Base-by-base conservation (phyloP, 2,113 vertebrate genomes). In the Misgurnus anguillicaudatus region DNA sequence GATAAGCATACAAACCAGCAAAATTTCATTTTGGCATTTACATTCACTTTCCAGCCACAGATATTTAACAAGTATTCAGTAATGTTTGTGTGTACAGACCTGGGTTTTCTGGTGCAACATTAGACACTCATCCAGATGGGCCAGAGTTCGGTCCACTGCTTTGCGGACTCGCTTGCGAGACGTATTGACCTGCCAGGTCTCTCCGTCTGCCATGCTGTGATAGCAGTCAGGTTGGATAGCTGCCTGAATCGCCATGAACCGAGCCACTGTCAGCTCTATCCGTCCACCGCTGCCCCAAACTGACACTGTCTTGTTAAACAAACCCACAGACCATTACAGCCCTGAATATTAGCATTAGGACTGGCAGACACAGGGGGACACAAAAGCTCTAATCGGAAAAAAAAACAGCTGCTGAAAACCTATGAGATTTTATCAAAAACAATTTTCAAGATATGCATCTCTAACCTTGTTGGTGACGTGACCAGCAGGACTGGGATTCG, bases 201-300 rank as follows among this genome's bases (percentile, higher is more conserved):
- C 98, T 53, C 97, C 96, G 19, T 99, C 98, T 6, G 93, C 93
- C 87, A 98, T 93, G 87, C 95, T 97, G 89, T 98, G 96, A 90
- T 97, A 96, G 94, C 94, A 98, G 88, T 98, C 95, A 0, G 96
- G 95, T 86, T 92, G 94, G 79, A 98, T 84, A 0, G 87, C 89
- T 39, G 90, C 89, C 88, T 98, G 97, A 21, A 98, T 87, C 9
- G 93, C 92, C 94, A 99, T 97, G 91, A 96, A 99, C 84, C 93
- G 96, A 47, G 93, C 91, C 62, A 87, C 85, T 0, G 95, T 95
- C 79, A 99, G 84, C 83, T 99, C 97, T n/a, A 97, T 92, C 61
- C 98, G 92, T 17, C 98, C 98, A 0, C 96, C 95, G 64, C 88
- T 92, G 65, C 95, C 94, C 98, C 98, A 99, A 42, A 98, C 90